These are phyloP conservation scores for Equus quagga DNA, from an alignment of 2,113 vertebrate species.

Conservation along the genomic window DNA sequence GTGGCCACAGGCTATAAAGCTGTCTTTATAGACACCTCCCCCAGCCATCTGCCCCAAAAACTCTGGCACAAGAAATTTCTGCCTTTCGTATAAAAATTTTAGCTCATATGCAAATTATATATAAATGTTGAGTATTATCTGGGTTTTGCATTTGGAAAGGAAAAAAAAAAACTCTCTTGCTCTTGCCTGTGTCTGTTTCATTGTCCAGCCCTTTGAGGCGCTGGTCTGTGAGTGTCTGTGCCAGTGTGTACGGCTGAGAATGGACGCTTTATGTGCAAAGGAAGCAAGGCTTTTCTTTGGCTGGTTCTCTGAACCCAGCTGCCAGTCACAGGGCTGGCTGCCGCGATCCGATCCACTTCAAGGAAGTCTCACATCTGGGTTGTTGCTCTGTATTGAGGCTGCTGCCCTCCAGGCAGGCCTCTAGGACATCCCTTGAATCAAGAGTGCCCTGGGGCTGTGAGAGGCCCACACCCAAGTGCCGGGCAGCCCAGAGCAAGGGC, in stretches of 20 bases:
- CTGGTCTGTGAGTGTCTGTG: slow-evolving; percentile 29
- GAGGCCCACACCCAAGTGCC: background rate
- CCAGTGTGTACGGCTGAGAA: slow-evolving; percentile 55
- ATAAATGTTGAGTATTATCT: background rate
- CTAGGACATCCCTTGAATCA: background rate
- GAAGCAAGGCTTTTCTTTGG: slow-evolving; percentile 59
- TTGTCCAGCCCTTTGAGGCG: background rate
- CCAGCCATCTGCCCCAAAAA: slow-evolving; percentile 51
- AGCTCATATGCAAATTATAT: slow-evolving; percentile 17
- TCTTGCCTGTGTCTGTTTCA: slow-evolving; percentile 10
- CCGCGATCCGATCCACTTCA: background rate
- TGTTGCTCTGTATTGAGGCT: background rate
- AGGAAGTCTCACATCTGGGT: background rate
- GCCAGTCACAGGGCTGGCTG: slow-evolving; percentile 52
- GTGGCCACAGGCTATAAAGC: slow-evolving; percentile 42
- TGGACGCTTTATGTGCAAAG: slow-evolving; percentile 65
- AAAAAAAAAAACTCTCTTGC: background rate
- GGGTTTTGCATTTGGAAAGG: slow-evolving; percentile 46
- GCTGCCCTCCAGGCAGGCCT: background rate
- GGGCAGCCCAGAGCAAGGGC: background rate
- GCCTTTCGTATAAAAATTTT: slow-evolving; percentile 43
- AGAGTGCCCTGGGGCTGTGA: background rate
- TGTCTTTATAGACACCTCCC: slow-evolving; percentile 3
- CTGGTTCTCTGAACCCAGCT: slow-evolving; percentile 60
- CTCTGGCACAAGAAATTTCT: slow-evolving; percentile 22